Conservation (phyloP, 64 coral and sea anemone species). For the Porites lutea region DNA sequence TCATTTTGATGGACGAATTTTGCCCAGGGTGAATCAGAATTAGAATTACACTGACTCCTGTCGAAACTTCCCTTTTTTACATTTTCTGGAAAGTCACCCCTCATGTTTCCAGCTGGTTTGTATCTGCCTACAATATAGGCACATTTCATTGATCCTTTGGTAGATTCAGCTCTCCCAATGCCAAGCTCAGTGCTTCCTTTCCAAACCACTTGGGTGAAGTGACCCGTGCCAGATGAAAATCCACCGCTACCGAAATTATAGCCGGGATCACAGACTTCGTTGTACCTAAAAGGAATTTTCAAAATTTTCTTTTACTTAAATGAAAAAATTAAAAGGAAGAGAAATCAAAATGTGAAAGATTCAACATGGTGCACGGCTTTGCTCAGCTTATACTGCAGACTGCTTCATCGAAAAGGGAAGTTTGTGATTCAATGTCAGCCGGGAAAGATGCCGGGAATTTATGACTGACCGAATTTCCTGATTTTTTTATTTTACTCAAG, state of each 20-base stretch:
- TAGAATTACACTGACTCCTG: slow-evolving; percentile 6
- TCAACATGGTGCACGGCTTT: no score
- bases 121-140: slow-evolving; percentile 49
- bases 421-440: no score
- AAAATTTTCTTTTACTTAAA: no score
- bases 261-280: slow-evolving; percentile 63
- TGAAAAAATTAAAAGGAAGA: no score
- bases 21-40: no score
- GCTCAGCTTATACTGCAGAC: no score
- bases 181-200: slow-evolving; percentile 50
- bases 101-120: slow-evolving; percentile 31
- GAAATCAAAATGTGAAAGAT: no score
- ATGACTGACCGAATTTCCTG: no score
- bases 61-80: slow-evolving; percentile 54
- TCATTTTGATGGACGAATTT: no score
- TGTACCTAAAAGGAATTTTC: slow-evolving; percentile 34
- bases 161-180: slow-evolving; percentile 31
- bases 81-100: slow-evolving; percentile 1
- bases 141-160: neutral
- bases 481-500: no score
- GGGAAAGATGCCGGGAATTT: no score
- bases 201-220: slow-evolving; percentile 68
- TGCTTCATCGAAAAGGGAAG: no score
- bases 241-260: neutral
- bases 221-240: neutral